These are phyloP conservation scores for Orchestia grillus DNA, from an alignment of 1,140 invertebrate species.

Conservation along the genomic window DNA sequence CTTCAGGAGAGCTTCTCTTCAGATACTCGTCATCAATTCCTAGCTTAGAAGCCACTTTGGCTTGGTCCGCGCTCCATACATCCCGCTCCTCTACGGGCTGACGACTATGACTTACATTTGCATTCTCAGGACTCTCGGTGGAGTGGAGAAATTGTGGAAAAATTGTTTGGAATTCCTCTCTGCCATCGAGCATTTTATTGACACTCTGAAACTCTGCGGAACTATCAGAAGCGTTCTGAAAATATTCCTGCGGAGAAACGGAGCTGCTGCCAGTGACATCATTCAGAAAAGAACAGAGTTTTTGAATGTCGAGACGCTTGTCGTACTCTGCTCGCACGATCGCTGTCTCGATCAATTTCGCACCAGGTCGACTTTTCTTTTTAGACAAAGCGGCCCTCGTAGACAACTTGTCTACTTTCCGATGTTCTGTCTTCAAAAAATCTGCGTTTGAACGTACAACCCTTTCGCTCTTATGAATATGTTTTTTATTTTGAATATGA, in stretches of 20 bases:
- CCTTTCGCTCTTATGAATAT: neutral
- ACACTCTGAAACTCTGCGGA: neutral
- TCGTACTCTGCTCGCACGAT: neutral
- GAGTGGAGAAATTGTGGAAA: neutral
- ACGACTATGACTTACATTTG: neutral
- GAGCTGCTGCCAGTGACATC: neutral
- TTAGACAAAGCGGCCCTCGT: neutral
- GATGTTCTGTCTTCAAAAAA: neutral
- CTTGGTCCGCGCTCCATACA: neutral
- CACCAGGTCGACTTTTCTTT: neutral
- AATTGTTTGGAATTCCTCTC: neutral
- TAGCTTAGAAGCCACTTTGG: neutral
- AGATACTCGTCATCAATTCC: neutral
- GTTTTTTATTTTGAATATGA: neutral
- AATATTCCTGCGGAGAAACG: neutral
- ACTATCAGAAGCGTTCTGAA: neutral
- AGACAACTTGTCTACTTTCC: neutral
- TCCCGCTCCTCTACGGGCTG: neutral
- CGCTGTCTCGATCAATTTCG: neutral
- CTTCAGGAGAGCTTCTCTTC: neutral
- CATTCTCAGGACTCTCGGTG: neutral
- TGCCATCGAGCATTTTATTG: neutral
- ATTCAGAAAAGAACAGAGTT: neutral
- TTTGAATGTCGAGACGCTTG: neutral
- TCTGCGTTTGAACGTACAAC: neutral